A percentile compares a stretch with the other conserved stretches of the same genome.
These are phyloP conservation scores for Meloidogyne hapla DNA, from an alignment of 1,140 invertebrate genomes.

Conservation along the genomic window DNA sequence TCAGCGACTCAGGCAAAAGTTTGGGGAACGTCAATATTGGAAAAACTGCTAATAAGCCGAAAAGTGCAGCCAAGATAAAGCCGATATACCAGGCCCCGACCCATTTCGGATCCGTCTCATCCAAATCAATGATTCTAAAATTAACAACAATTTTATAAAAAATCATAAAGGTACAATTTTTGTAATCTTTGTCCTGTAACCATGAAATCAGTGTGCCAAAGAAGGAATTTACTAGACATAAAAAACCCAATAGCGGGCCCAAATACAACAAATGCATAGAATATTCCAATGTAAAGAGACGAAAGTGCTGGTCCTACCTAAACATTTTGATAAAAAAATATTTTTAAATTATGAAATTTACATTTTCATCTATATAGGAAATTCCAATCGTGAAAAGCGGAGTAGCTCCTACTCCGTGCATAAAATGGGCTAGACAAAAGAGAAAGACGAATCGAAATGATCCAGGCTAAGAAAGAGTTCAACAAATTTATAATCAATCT, in stretches of 20 bases:
- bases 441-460: conserved; percentile 61
- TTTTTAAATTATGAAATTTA: conserved; percentile 11
- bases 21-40: conserved; percentile 61
- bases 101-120: conserved; percentile 63
- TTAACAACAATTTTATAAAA: conserved; percentile 20
- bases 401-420: conserved; percentile 64
- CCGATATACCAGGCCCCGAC: conserved; percentile 64
- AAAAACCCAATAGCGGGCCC: conserved; percentile 63
- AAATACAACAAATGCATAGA: conserved; percentile 63
- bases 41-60: conserved; percentile 58
- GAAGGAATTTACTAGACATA: conserved; percentile 53
- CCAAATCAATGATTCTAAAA: conserved; percentile 53
- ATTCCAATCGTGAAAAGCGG: conserved; percentile 64
- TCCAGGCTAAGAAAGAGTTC: conserved; percentile 35
- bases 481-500: conserved; percentile 6
- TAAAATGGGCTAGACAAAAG: conserved; percentile 63
- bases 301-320: conserved; percentile 55
- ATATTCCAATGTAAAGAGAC: conserved; percentile 62
- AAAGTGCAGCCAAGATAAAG: conserved; percentile 52
- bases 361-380: conserved; percentile 64
- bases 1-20: conserved; percentile 60
- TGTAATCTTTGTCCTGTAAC: conserved; percentile 48
- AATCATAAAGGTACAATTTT: conserved; percentile 26
- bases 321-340: conserved; percentile 6
- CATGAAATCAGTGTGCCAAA: conserved; percentile 62